Percentiles rank a stretch among this genome's conserved stretches.
Evolutionary conservation across 2,888 invertebrate species (phyloP).

Genomic region (Rutpela maculata): DNA sequence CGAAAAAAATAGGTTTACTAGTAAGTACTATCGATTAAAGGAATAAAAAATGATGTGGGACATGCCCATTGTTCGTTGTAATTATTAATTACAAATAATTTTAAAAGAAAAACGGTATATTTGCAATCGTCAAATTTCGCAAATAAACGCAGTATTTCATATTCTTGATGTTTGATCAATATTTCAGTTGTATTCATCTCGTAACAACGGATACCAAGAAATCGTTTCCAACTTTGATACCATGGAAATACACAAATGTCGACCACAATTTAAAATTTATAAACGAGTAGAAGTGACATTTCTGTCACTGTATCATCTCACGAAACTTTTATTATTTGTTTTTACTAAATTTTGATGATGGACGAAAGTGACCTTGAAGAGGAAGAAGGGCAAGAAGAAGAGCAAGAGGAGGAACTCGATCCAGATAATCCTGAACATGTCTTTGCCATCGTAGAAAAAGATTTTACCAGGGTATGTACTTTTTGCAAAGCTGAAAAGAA

Average conservation of each 20-base stretch:
- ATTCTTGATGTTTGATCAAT: constrained; percentile 61
- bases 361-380: constrained; percentile 68
- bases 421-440: constrained; percentile 71
- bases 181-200: constrained; percentile 7
- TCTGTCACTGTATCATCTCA: constrained; percentile 12
- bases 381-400: constrained; percentile 63
- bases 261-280: constrained; percentile 8
- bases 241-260: constrained; percentile 39
- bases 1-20: too few species aligned
- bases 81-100: too few species aligned
- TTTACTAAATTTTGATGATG: constrained; percentile 60
- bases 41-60: too few species aligned
- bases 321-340: constrained; percentile 17
- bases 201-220: not conserved
- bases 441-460: constrained; percentile 69
- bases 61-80: too few species aligned
- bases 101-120: too few species aligned
- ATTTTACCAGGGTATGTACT: constrained; percentile 69
- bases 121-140: too few species aligned
- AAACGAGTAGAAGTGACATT: constrained; percentile 7
- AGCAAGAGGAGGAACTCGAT: constrained; percentile 65
- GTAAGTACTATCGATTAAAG: too few species aligned
- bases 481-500: too few species aligned
- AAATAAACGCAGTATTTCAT: too few species aligned
- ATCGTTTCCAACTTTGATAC: constrained; percentile 20